A percentile compares a stretch with the other conserved stretches of the same genome.
Evolutionary conservation across 2,113 vertebrate species (phyloP).

Genomic region (Nematolebias whitei): DNA sequence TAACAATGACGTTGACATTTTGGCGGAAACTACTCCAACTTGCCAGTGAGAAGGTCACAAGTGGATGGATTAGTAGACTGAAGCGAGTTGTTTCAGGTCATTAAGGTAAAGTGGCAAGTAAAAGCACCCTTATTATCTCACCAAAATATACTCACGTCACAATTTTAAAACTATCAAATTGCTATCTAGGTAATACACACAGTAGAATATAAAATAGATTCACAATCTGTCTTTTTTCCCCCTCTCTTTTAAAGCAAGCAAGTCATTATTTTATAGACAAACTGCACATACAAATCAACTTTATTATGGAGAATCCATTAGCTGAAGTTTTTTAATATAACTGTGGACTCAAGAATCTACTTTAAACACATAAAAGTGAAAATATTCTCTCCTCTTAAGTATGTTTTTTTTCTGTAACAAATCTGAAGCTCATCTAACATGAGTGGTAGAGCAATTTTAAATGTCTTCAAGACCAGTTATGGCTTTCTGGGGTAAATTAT

Average conservation of each 20-base stretch:
- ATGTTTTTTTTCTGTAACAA: conserved; percentile 23
- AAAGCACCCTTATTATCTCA: conserved; percentile 72
- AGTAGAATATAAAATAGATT: conserved; percentile 77
- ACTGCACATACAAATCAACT: conserved; percentile 72
- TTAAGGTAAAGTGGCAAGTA: conserved; percentile 75
- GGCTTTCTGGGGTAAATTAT: conserved; percentile 68
- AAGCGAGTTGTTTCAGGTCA: conserved; percentile 60
- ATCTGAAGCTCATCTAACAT: conserved; percentile 54
- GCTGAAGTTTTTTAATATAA: conserved; percentile 62
- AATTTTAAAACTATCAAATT: conserved; percentile 70
- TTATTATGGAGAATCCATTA: conserved; percentile 64
- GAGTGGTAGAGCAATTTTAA: conserved; percentile 49
- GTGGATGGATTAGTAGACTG: conserved; percentile 49
- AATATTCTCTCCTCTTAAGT: conserved; percentile 72
- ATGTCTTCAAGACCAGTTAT: conserved; percentile 66
- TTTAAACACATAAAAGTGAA: conserved; percentile 70
- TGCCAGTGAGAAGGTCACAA: conserved; percentile 46
- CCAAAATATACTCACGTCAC: conserved; percentile 58
- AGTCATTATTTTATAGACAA: conserved; percentile 60
- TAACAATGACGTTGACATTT: conserved; percentile 52
- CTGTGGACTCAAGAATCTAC: conserved; percentile 77
- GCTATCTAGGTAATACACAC: conserved; percentile 69
- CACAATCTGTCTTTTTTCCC: conserved; percentile 46
- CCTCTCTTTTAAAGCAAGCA: conserved; percentile 54
- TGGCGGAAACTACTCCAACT: conserved; percentile 57